A percentile compares a stretch with the other conserved stretches of the same genome.
Evolutionary conservation across 92 coral and sea anemone species (phyloP).

Genomic region (Epizoanthus fatuus): DNA sequence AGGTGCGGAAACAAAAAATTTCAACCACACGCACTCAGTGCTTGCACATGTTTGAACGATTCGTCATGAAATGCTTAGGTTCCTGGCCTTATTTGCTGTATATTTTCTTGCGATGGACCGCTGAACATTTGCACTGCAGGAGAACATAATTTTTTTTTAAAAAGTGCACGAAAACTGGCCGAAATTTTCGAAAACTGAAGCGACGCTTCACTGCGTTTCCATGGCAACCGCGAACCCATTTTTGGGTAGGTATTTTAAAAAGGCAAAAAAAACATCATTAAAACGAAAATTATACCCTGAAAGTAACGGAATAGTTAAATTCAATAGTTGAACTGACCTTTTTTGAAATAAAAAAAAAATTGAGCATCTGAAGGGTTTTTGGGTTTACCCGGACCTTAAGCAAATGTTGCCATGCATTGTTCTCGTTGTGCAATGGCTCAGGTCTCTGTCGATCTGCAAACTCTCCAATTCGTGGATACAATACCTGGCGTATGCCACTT

Average conservation of each 20-base stretch:
- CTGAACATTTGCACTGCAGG: slow-evolving; percentile 35
- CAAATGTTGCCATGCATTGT: slow-evolving; percentile 79
- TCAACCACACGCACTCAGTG: slow-evolving; percentile 1
- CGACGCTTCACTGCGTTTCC: slow-evolving; percentile 18
- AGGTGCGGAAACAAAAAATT: slow-evolving; percentile 16
- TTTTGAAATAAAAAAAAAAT: neutral
- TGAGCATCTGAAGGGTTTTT: slow-evolving; percentile 1
- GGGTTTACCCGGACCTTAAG: slow-evolving; percentile 1
- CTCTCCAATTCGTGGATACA: slow-evolving; percentile 64
- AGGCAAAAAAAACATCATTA: neutral
- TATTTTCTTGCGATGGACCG: slow-evolving; percentile 6
- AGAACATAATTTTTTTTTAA: slow-evolving; percentile 4
- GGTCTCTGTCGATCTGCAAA: slow-evolving; percentile 79
- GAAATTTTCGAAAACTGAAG: slow-evolving; percentile 24
- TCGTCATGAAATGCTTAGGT: slow-evolving; percentile 15
- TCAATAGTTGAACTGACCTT: slow-evolving; percentile 23
- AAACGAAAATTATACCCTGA: slow-evolving; percentile 19
- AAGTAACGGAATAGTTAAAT: slow-evolving; percentile 9
- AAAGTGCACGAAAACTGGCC: slow-evolving; percentile 5
- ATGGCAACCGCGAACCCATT: slow-evolving; percentile 19
- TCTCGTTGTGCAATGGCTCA: slow-evolving; percentile 79
- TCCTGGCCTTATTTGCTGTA: slow-evolving; percentile 7
- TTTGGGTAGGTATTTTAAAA: slow-evolving; percentile 6
- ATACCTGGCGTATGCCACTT: slow-evolving; percentile 71
- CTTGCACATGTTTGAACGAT: slow-evolving; percentile 23